Percentiles rank a stretch among this genome's conserved stretches.
Conservation (phyloP, 2,797 vertebrate species). For the Notamacropus eugenii region DNA sequence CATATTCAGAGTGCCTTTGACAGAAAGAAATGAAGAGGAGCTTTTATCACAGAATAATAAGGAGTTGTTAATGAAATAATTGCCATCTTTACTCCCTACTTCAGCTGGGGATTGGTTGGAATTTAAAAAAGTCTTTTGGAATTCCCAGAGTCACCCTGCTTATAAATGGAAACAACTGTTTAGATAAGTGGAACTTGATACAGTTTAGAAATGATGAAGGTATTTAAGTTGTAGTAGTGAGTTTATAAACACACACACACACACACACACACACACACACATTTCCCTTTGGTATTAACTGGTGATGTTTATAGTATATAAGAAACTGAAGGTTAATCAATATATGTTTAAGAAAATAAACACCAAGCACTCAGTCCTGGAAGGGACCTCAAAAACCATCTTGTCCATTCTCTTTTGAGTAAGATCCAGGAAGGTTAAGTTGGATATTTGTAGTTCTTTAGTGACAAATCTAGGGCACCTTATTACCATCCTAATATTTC, state of each 20-base stretch:
- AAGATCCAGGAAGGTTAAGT: neutral
- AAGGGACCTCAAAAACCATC: neutral
- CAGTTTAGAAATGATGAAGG: neutral
- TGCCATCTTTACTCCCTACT: neutral
- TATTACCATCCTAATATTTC: neutral
- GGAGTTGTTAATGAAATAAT: neutral
- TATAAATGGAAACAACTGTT: neutral
- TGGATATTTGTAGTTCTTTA: neutral
- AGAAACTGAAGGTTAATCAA: neutral
- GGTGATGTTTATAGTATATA: neutral
- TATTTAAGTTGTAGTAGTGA: neutral
- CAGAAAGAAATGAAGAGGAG: neutral
- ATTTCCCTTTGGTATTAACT: neutral
- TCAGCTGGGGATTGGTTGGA: neutral
- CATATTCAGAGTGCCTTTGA: neutral
- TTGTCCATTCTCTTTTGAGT: neutral
- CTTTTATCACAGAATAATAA: neutral
- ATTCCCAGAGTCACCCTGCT: neutral
- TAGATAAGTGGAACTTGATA: neutral
- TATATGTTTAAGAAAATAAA: neutral
- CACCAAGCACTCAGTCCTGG: neutral
- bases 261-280: too few species aligned
- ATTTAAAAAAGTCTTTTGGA: neutral
- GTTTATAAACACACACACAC: neutral
- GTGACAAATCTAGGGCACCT: neutral